These are phyloP conservation scores for Sorex maritimensis DNA, from an alignment of 2,797 vertebrate species.

Conservation along the genomic window DNA sequence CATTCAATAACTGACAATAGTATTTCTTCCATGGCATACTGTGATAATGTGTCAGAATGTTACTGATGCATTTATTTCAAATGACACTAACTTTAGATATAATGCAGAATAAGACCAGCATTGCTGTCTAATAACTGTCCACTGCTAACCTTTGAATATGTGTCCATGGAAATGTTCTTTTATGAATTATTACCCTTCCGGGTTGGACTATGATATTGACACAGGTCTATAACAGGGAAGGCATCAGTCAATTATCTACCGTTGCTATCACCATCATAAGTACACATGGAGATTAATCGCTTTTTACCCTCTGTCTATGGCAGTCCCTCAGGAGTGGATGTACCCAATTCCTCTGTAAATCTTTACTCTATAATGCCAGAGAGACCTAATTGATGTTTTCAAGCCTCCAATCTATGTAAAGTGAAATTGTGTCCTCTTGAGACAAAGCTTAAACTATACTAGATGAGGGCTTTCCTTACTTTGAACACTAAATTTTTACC, in stretches of 20 bases:
- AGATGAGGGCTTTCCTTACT: neutral
- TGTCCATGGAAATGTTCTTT: too few species aligned
- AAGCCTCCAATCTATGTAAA: neutral
- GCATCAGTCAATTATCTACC: too few species aligned
- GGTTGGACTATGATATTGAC: too few species aligned
- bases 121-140: too few species aligned
- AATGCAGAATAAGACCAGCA: neutral
- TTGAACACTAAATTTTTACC: neutral
- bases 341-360: neutral
- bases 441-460: neutral
- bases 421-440: neutral
- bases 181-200: too few species aligned
- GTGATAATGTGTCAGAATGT: neutral
- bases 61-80: neutral
- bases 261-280: too few species aligned
- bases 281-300: too few species aligned
- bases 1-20: neutral
- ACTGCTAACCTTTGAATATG: too few species aligned
- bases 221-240: too few species aligned
- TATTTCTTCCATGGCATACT: neutral
- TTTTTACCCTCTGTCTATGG: neutral
- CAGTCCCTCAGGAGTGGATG: neutral
- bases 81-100: neutral
- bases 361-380: neutral
- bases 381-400: neutral